Conservation (phyloP, 2,797 vertebrate species). For the Paramormyrops hopkinsi region DNA sequence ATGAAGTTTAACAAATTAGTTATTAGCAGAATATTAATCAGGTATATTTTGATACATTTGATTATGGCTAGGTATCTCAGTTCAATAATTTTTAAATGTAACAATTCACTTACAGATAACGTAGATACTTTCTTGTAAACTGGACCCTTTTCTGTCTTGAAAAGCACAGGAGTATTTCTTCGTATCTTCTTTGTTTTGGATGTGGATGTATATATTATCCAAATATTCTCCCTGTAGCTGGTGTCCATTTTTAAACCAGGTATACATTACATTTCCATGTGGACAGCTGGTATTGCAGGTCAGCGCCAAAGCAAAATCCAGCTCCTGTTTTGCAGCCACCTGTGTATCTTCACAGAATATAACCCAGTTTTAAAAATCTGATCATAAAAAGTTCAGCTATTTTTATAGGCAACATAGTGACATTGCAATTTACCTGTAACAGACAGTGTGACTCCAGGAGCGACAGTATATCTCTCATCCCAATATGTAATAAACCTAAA, state of each 20-base stretch:
- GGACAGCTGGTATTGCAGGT: constrained; percentile 39
- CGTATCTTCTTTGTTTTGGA: neutral
- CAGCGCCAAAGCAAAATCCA: constrained; percentile 36
- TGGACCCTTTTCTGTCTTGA: neutral
- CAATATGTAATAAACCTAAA: neutral
- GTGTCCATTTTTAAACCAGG: constrained; percentile 17
- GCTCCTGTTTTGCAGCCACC: constrained; percentile 20
- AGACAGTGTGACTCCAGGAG: constrained; percentile 26
- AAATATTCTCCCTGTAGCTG: neutral
- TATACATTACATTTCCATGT: constrained; percentile 20
- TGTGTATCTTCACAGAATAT: neutral
- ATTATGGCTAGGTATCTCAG: neutral
- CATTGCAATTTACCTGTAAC: constrained; percentile 34
- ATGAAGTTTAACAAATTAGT: neutral
- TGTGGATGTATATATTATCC: neutral
- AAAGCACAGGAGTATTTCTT: neutral
- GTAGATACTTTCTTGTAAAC: neutral
- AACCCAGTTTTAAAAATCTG: neutral
- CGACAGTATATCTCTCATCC: rapidly evolving
- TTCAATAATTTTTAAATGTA: neutral
- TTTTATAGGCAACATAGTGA: neutral
- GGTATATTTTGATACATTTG: neutral
- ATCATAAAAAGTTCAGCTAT: neutral
- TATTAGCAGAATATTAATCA: neutral
- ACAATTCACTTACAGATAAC: neutral